Base-by-base conservation (phyloP, 53 echinoderm and acorn worm genomes). In the Echinarachnius parma region DNA sequence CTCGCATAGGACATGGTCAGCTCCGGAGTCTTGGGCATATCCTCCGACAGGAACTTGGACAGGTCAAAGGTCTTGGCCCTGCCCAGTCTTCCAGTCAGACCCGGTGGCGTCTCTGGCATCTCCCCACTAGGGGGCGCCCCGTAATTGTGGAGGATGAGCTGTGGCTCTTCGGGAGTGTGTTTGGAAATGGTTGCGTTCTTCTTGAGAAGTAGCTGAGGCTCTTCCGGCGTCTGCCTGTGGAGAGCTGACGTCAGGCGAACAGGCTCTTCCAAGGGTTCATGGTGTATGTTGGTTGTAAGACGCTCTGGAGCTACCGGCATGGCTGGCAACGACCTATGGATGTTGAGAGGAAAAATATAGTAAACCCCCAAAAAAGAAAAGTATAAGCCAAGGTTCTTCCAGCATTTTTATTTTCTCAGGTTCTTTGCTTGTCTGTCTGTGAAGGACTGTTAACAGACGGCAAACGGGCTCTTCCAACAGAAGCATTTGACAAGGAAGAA, bases 11-110 rank as follows among this genome's bases (percentile, higher is more conserved):
- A 72, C 45, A 72, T 57, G 0, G 74, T 72, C 5, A 72, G 74
- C 57, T 72, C 74, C 9, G 74, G 74, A 4, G 74, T 72, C 57
- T 72, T 72, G 2, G 74, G 74, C 74, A 72, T 72, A 28, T 72
- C 74, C 24, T 72, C 56, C 0, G 39, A 7, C 24, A 56, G 35
- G 20, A 72, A 72, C 42, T 42, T 34, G 27, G 74, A 72, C 10
- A 56, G 27, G 56, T 72, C 74, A 55, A 56, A 56, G n/a, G 39
- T 9, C 74, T 72, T 72, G 55, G 74, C 36, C 22, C 46, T 37
- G 4, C 55, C 57, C 32, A 69, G 1, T 8, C 23, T 52, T 52
- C 50, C 69, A 10, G 69, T 22, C 0, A 72, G n/a, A 19, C 74
- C 57, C 9, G 74, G 42, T 4, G 74, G 74, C 0, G 57, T 72